phyloP scores from a whole-genome alignment of 2,113 vertebrate genomes.

The Herpailurus yagouaroundi region DNA sequence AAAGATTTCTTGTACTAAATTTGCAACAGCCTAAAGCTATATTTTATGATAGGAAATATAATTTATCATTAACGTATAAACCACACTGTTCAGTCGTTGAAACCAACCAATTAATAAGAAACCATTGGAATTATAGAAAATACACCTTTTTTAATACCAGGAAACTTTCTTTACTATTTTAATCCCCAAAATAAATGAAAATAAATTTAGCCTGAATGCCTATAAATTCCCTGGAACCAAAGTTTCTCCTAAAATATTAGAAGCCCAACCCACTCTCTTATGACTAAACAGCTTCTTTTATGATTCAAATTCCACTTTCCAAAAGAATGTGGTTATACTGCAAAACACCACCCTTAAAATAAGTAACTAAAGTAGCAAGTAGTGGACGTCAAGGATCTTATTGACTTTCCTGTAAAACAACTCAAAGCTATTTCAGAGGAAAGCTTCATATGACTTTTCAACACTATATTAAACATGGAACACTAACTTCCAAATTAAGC shows the following conservation, averaged over 20 bases:
- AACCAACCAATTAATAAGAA: slow-evolving; percentile 48
- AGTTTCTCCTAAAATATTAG: slow-evolving; percentile 65
- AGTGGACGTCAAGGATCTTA: neutral
- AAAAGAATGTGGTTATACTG: slow-evolving; percentile 51
- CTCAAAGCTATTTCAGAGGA: slow-evolving; percentile 52
- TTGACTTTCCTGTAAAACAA: slow-evolving; percentile 43
- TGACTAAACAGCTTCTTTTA: slow-evolving; percentile 24
- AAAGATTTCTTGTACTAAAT: slow-evolving; percentile 25
- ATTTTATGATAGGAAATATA: slow-evolving; percentile 46
- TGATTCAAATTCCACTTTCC: slow-evolving; percentile 52
- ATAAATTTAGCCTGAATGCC: slow-evolving; percentile 39
- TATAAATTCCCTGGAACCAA: slow-evolving; percentile 49
- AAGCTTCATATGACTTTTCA: slow-evolving; percentile 24
- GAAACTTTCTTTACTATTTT: slow-evolving; percentile 56
- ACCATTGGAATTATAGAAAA: neutral
- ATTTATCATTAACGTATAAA: slow-evolving; percentile 52
- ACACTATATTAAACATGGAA: slow-evolving; percentile 55
- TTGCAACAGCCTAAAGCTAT: neutral
- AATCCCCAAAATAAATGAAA: slow-evolving; percentile 36
- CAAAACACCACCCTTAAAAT: slow-evolving; percentile 54
- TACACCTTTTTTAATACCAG: neutral
- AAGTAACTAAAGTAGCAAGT: slow-evolving; percentile 28
- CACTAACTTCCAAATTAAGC: slow-evolving; percentile 59
- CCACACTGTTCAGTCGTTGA: neutral
- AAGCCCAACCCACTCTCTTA: slow-evolving; percentile 31